Conservation (phyloP, 2,113 vertebrate species). For the Montifringilla adamsi region DNA sequence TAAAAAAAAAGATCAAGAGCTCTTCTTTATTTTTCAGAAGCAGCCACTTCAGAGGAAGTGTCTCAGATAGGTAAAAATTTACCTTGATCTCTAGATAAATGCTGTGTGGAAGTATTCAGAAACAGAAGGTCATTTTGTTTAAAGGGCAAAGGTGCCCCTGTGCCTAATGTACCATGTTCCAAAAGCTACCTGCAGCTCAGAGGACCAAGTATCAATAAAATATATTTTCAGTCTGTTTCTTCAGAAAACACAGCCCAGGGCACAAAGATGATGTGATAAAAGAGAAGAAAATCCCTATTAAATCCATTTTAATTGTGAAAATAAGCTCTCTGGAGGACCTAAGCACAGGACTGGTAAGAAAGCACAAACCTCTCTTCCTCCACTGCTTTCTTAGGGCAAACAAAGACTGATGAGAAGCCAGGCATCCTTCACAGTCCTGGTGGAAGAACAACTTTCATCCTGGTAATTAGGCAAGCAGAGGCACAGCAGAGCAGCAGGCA, state of each 20-base stretch:
- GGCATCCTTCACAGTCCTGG: neutral
- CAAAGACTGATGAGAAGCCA: neutral
- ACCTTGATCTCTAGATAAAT: conserved; percentile 8
- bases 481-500: neutral
- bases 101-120: neutral
- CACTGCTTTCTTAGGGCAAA: neutral
- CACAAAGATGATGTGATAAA: neutral
- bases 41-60: neutral
- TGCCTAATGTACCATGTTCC: neutral
- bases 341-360: neutral
- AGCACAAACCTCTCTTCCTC: neutral
- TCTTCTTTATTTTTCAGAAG: neutral
- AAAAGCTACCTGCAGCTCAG: neutral
- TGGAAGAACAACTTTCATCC: neutral
- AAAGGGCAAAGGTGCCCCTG: neutral
- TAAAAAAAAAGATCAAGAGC: neutral
- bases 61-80: neutral
- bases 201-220: neutral
- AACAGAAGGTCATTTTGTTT: neutral
- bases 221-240: neutral
- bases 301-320: neutral
- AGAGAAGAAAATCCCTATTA: neutral
- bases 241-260: neutral
- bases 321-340: neutral
- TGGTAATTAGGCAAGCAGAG: neutral